Percentiles rank a stretch among this genome's conserved stretches.
Conservation (phyloP, 1,140 invertebrate species). For the Diorhabda elongata region DNA sequence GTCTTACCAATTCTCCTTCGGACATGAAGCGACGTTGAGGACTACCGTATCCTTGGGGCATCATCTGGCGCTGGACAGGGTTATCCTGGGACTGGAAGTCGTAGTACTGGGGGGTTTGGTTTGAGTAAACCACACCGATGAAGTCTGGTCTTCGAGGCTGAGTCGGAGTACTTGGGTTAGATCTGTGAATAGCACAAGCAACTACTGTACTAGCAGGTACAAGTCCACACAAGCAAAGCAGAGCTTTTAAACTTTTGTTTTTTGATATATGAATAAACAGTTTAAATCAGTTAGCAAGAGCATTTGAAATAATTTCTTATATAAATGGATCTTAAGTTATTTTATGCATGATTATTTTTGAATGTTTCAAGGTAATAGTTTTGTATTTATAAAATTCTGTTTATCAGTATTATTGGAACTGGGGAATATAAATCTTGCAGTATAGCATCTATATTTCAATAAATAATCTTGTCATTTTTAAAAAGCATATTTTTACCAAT, state of each 20-base stretch:
- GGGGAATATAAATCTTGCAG: too few species aligned
- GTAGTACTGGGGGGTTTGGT: slow-evolving; percentile 41
- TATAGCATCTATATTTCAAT: too few species aligned
- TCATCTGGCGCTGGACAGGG: slow-evolving; percentile 42
- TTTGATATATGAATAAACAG: too few species aligned
- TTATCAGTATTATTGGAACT: too few species aligned
- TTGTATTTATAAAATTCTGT: too few species aligned
- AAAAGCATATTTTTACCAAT: too few species aligned
- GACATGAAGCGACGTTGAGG: slow-evolving; percentile 81
- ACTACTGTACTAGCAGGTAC: slow-evolving; percentile 32
- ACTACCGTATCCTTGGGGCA: slow-evolving; percentile 52
- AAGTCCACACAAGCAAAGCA: slow-evolving; percentile 15
- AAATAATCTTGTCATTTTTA: too few species aligned
- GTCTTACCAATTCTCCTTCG: slow-evolving; percentile 78
- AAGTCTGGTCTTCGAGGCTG: slow-evolving; percentile 80
- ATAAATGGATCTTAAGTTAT: too few species aligned
- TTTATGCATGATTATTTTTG: too few species aligned
- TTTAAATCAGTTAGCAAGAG: too few species aligned
- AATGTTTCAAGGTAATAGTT: too few species aligned
- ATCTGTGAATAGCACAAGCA: slow-evolving; percentile 57
- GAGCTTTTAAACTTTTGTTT: not conserved
- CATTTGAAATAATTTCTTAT: too few species aligned
- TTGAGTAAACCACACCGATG: slow-evolving; percentile 63
- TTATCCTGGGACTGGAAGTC: slow-evolving; percentile 45
- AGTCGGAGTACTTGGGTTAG: slow-evolving; percentile 83